Percentiles rank a stretch among this genome's conserved stretches.
Conservation (phyloP, 2,797 vertebrate species). For the Sebastes vulpes region DNA sequence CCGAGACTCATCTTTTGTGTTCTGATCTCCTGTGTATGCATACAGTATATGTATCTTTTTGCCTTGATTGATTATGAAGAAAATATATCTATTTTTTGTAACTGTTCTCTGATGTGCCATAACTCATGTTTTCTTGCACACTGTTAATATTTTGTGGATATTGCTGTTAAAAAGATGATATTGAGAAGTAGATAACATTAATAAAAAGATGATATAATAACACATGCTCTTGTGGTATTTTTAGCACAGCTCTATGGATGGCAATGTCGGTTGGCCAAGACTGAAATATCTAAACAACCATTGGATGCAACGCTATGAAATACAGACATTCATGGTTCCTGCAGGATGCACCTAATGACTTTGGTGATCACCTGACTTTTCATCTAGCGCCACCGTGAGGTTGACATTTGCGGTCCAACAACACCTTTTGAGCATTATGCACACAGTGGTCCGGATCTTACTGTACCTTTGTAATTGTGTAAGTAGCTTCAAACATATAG, state of each 20-base stretch:
- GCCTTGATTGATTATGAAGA: conserved; percentile 88
- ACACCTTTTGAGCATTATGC: background rate
- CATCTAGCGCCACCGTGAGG: background rate
- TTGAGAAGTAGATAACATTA: conserved; percentile 86
- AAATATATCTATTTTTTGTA: conserved; percentile 90
- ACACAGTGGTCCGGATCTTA: too few relatives aligned
- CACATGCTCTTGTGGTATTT: background rate
- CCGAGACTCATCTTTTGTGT: conserved; percentile 80
- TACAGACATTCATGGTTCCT: background rate
- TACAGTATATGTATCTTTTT: conserved; percentile 85
- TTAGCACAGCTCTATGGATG: background rate
- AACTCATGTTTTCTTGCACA: conserved; percentile 87
- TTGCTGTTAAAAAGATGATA: conserved; percentile 87
- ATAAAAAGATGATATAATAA: conserved; percentile 82
- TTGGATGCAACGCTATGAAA: too few relatives aligned
- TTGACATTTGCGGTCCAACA: background rate
- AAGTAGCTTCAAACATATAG: too few relatives aligned
- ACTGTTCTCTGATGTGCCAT: conserved; percentile 89
- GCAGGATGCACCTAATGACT: background rate
- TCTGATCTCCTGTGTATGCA: conserved; percentile 84
- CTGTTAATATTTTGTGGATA: conserved; percentile 92
- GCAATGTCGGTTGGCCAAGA: background rate
- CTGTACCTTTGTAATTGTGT: too few relatives aligned
- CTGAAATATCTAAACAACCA: background rate
- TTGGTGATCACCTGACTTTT: background rate